phyloP scores from a whole-genome alignment of 2,113 vertebrate genomes.

The Hiodon tergisus region DNA sequence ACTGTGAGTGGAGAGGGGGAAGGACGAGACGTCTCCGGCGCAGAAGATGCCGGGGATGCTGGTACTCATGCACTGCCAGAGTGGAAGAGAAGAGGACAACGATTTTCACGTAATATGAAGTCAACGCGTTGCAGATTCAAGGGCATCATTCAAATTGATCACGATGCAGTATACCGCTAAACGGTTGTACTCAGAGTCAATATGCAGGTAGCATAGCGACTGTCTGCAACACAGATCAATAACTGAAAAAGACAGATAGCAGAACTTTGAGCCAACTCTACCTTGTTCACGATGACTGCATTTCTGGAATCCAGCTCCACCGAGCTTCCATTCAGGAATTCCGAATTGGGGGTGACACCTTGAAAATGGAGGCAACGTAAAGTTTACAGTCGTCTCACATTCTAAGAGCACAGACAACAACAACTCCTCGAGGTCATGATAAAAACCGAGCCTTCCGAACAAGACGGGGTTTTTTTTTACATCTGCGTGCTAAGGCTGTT shows the following conservation, averaged over 20 bases:
- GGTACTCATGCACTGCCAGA: conserved; percentile 72
- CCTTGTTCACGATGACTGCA: conserved; percentile 74
- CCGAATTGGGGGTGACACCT: conserved; percentile 70
- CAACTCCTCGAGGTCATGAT: too few relatives aligned
- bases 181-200: neutral
- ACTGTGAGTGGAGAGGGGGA: conserved; percentile 62
- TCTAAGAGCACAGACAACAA: too few relatives aligned
- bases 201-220: too few relatives aligned
- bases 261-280: conserved; percentile 34
- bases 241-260: too few relatives aligned
- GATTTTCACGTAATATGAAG: neutral
- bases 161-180: neutral
- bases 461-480: too few relatives aligned
- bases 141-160: neutral
- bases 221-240: too few relatives aligned
- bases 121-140: too few relatives aligned
- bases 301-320: conserved; percentile 58
- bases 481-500: too few relatives aligned
- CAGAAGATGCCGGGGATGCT: conserved; percentile 66
- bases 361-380: conserved; percentile 4
- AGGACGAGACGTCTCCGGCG: conserved; percentile 76
- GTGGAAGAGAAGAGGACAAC: neutral
- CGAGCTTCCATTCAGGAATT: conserved; percentile 63
- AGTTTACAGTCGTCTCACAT: too few relatives aligned
- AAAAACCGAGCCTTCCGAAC: too few relatives aligned